A percentile compares a stretch with the other conserved stretches of the same genome.
These are phyloP conservation scores for Pollachius pollachius DNA, from an alignment of 2,113 vertebrate genomes.

Conservation along the genomic window DNA sequence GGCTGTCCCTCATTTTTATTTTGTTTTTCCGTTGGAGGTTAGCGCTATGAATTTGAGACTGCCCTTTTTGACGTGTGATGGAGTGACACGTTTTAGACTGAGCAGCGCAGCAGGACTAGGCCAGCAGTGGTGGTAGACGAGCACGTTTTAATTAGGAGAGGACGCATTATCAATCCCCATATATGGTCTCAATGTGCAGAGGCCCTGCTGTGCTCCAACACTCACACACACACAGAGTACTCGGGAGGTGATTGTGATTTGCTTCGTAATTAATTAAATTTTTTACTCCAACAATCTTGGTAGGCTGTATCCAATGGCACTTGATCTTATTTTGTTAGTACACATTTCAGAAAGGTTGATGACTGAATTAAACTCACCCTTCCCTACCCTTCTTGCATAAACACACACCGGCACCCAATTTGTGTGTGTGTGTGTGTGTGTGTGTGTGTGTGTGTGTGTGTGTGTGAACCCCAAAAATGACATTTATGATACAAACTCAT, in stretches of 20 bases:
- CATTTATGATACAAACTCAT: constrained; percentile 63
- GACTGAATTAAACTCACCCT: background rate
- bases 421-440: constrained; percentile 12
- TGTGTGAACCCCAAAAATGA: constrained; percentile 36
- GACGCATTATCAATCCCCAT: no score
- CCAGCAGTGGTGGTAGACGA: no score
- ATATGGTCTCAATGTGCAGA: no score
- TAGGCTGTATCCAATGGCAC: constrained; percentile 1
- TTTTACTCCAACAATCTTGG: background rate
- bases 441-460: constrained; percentile 10
- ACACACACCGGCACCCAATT: constrained; percentile 7
- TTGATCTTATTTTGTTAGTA: background rate
- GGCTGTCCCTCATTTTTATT: no score
- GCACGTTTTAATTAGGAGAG: no score
- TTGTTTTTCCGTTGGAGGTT: no score
- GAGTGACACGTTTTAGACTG: no score
- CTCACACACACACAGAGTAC: constrained; percentile 12
- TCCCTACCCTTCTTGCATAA: constrained; percentile 18
- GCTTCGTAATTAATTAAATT: background rate
- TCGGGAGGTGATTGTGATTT: background rate
- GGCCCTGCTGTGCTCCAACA: no score
- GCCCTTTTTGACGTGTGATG: no score
- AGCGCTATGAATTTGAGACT: no score
- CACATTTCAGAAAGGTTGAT: constrained; percentile 17
- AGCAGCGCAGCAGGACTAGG: no score